Evolutionary conservation across 2,113 vertebrate species (phyloP).

Genomic region (Prunella fulvescens): DNA sequence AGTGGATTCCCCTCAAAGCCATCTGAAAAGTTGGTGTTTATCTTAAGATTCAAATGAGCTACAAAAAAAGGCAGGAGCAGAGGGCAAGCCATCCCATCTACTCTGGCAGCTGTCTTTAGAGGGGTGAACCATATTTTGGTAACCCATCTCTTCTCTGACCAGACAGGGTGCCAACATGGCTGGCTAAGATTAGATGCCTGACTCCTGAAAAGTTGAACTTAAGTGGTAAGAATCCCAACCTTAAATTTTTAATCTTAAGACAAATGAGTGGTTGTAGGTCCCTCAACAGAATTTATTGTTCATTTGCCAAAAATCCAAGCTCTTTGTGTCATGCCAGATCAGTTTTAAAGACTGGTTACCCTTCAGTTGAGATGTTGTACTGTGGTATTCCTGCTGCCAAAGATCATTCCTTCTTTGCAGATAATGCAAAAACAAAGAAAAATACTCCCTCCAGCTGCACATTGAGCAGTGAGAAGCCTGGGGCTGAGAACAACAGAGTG

Average conservation of each 20-base stretch:
- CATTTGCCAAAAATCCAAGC: not conserved
- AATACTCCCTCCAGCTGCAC: not conserved
- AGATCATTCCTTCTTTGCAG: not conserved
- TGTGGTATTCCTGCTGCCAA: not conserved
- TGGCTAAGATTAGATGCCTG: not conserved
- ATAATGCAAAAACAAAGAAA: not conserved
- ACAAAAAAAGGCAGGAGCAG: not conserved
- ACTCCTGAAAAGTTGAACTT: not conserved
- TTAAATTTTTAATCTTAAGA: not conserved
- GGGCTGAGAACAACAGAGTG: not conserved
- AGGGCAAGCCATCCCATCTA: not conserved
- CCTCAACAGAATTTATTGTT: not conserved
- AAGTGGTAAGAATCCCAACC: not conserved
- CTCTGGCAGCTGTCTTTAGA: not conserved
- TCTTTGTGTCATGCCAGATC: not conserved
- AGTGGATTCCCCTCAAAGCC: not conserved
- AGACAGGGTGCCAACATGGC: not conserved
- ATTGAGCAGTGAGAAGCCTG: not conserved
- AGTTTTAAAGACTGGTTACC: not conserved
- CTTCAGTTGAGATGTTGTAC: not conserved
- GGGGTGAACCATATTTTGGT: not conserved
- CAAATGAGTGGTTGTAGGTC: not conserved
- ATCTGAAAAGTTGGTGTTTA: not conserved
- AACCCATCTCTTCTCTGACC: not conserved
- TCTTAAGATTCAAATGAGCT: not conserved